These are phyloP conservation scores for Hypothenemus hampei DNA, from an alignment of 1,140 invertebrate species.

Conservation along the genomic window DNA sequence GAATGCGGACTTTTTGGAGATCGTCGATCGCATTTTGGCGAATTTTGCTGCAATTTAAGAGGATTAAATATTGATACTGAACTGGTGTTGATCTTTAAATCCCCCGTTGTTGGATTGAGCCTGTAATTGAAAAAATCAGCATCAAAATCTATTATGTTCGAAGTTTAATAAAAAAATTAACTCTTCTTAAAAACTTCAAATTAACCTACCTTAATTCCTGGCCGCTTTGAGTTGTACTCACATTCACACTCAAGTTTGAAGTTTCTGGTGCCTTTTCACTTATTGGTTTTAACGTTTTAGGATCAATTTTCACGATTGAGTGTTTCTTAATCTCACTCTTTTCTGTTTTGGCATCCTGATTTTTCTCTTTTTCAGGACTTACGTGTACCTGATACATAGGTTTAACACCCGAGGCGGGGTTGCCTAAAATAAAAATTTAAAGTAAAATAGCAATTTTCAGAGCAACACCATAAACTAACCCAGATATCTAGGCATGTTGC, in stretches of 20 bases:
- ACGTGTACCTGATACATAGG: slow-evolving; percentile 52
- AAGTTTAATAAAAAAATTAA: neutral
- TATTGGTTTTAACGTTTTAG: slow-evolving; percentile 56
- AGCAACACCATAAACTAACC: no score
- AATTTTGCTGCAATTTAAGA: slow-evolving; percentile 41
- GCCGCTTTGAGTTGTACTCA: neutral
- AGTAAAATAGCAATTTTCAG: no score
- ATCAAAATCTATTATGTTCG: neutral
- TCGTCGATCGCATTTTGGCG: slow-evolving; percentile 38
- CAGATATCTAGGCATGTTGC: slow-evolving; percentile 54
- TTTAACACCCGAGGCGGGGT: slow-evolving; percentile 57
- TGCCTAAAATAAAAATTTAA: slow-evolving; percentile 36
- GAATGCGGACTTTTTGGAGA: slow-evolving; percentile 43
- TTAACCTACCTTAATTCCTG: slow-evolving; percentile 18
- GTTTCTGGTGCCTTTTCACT: slow-evolving; percentile 49
- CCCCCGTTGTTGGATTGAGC: neutral
- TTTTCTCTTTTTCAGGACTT: slow-evolving; percentile 41
- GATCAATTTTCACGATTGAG: slow-evolving; percentile 57
- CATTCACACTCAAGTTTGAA: slow-evolving; percentile 42
- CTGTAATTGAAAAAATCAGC: neutral
- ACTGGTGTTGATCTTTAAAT: slow-evolving; percentile 12
- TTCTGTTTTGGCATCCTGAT: slow-evolving; percentile 19
- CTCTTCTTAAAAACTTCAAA: neutral
- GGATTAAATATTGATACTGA: slow-evolving; percentile 41
- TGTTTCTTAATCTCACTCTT: slow-evolving; percentile 38